Evolutionary conservation across 2,888 invertebrate species (phyloP).

Genomic region (Shargacucullia verbasci): DNA sequence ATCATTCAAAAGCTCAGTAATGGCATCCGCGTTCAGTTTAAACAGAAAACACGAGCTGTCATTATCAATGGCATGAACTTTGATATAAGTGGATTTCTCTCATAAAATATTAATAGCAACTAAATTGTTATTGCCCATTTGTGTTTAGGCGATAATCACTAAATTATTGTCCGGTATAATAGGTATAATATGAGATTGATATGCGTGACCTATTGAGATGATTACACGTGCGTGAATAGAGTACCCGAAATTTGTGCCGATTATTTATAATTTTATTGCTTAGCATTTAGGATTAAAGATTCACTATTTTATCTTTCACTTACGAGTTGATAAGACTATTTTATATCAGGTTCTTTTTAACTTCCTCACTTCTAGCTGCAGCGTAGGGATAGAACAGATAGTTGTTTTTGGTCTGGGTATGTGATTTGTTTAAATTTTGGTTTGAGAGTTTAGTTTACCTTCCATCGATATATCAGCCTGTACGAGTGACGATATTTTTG

Average conservation of each 20-base stretch:
- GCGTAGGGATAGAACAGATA: no score
- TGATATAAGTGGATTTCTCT: conserved; percentile 8
- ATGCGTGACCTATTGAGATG: conserved; percentile 11
- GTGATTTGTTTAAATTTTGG: no score
- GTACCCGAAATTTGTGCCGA: not conserved
- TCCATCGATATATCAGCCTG: no score
- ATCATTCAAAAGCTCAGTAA: no score
- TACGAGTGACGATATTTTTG: no score
- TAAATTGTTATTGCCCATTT: conserved; percentile 5
- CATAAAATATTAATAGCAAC: conserved; percentile 5
- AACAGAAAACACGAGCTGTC: not conserved
- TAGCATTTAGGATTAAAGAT: not conserved
- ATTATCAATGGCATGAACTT: conserved; percentile 25
- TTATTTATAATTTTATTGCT: not conserved
- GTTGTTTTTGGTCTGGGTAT: no score
- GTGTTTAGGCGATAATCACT: conserved; percentile 7
- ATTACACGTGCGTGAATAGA: conserved; percentile 6
- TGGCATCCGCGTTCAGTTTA: not conserved
- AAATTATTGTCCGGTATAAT: conserved; percentile 8
- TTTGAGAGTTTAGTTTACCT: no score
- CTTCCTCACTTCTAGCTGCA: no score
- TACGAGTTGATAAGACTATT: no score
- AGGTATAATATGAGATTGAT: conserved; percentile 4
- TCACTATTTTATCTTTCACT: no score
- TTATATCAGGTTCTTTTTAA: no score